Evolutionary conservation across 2,888 invertebrate species (phyloP), one percentile per base, ranked within the genome.

Genomic region (Timema cristinae): DNA sequence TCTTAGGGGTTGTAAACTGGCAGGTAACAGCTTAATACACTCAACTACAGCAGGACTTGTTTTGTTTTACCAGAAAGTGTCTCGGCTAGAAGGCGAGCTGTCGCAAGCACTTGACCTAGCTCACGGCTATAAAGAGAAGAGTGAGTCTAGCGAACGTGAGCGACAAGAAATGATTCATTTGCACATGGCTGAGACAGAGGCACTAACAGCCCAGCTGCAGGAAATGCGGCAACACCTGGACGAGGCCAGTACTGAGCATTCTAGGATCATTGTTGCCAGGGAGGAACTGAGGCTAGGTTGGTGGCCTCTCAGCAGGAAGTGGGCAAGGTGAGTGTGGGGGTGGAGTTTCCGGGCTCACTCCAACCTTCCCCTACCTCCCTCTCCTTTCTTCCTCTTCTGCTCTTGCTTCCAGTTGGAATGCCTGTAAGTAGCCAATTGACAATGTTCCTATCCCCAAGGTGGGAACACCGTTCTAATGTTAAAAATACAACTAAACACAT

Each of bases 101-200:
- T 87, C 90, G 50, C 90, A 91, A 82, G 88, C 91, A 0, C 81
- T 91, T 63, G 89, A 89, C 77, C 79, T 92, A 56, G 90, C 89
- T 0, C 88, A 89, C 51, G 87, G 86, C 75, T 89, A 88, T 78
- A 89, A 91, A 79, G 88, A 89, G 48, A 90, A 90, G 80, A 85
- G 86, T 73, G 86, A 86, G 72, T 82, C 83, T 59, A 76, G 89
- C 0, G 86, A 87, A 70, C 75, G 78, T 1, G 87, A 89, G 81
- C 82, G 76, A 78, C 83, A 78, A 81, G 85, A 78, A 79, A 85
- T 76, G 79, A 81, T 73, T 80, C 81, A 11, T 78, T 87, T 7
- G 2, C 50, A 50, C 52, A n/a, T 50, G 16, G 50, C n/a, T 11
- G 70, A 70, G 50, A 70, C 56, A 13, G 50, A 56, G 32, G 9